Evolutionary conservation across 2,113 vertebrate genomes (phyloP), one percentile per base, ranked within the genome.

Genomic region (Pachypanchax playfairii): DNA sequence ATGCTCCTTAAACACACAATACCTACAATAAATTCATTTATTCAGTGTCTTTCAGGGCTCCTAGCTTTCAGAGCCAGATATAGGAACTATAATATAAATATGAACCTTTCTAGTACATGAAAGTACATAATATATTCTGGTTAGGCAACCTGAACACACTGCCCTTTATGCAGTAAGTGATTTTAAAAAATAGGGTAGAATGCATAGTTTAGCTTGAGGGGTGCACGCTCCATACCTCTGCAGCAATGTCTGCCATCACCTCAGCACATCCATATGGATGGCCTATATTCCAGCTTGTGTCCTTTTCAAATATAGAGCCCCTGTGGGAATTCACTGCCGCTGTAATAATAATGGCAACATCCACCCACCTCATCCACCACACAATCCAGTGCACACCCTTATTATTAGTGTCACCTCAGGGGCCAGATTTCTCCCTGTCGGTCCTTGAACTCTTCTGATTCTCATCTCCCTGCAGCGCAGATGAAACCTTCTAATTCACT

Each of bases 321-420:
- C 74, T 50, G 17, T 80, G 85, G 80, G 82, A 82, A 73, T 87
- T 79, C 31, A 60, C 25, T 75, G 77, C 43, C 3, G 42, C 49
- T 81, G 67, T 70, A 72, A 77, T 75, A 74, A 66, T 75, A 44
- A 74, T 41, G 25, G 39, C 68, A 42, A 38, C 28, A 58, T 29
- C 49, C 48, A 56, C 20, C 55, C 38, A 58, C 28, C 50, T 35
- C 42, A 46, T 33, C 29, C 9, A 3, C 38, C 28, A 14, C 46
- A 47, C 67, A 36, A 22, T 56, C 62, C 50, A 67, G 26, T 36
- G 47, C 52, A 31, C 38, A 7, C 55, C 64, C 54, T 75, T 79
- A 78, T 83, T 87, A 74, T 72, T 82, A 70, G 70, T 51, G 71
- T 55, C 75, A 82, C 74, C 80, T 77, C 12, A 60, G 75, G 80